These are phyloP conservation scores for Hemichromis elongatus DNA, from an alignment of 2,113 vertebrate genomes.

Conservation along the genomic window DNA sequence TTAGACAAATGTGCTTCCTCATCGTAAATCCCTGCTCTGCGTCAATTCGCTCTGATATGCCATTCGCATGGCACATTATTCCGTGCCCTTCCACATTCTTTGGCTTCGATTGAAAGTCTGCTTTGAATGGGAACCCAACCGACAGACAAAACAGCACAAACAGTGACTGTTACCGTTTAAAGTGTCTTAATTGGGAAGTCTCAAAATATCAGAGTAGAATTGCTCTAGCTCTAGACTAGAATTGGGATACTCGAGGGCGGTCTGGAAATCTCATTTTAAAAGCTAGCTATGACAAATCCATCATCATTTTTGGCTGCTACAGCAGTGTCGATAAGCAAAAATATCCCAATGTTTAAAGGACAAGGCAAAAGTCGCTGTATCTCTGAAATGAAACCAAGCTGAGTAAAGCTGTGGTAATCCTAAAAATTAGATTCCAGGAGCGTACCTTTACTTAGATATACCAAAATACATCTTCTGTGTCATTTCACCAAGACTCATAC, in stretches of 20 bases:
- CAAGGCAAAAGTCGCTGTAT: neutral
- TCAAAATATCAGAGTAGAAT: neutral
- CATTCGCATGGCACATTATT: neutral
- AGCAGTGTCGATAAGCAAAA: neutral
- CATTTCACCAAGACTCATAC: neutral
- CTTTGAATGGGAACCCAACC: neutral
- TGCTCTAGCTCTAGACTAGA: neutral
- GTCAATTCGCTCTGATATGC: neutral
- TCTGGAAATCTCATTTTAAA: neutral
- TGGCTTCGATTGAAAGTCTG: neutral
- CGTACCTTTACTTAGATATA: neutral
- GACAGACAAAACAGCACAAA: neutral
- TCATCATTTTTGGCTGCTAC: neutral
- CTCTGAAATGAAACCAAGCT: neutral
- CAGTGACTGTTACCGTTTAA: neutral
- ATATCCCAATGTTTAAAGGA: neutral
- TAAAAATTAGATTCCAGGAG: neutral
- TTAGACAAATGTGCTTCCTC: conserved; percentile 43
- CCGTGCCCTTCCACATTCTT: neutral
- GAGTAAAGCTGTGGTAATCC: neutral
- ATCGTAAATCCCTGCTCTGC: neutral
- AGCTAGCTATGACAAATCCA: neutral
- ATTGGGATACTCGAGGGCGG: neutral
- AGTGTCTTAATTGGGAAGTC: neutral
- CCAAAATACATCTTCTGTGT: neutral